phyloP scores from a whole-genome alignment of 2,888 invertebrate genomes.

The Sabatieria punctata region DNA sequence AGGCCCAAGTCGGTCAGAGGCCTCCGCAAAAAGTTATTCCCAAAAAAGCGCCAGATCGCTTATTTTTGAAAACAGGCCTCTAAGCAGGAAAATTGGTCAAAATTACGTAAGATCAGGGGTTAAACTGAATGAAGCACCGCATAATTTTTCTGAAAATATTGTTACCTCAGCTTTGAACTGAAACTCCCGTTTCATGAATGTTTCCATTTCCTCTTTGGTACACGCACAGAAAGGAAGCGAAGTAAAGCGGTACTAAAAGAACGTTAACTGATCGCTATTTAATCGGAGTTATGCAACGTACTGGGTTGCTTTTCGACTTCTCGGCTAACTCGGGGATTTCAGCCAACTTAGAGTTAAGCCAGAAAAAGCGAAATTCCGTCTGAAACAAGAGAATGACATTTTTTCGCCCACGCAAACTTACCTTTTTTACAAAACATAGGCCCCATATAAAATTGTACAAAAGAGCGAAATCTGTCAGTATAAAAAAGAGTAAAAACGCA shows the following conservation, averaged over 20 bases:
- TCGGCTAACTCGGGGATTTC: conserved; percentile 43
- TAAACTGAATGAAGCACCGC: background rate
- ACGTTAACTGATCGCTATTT: background rate
- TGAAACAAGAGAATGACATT: conserved; percentile 37
- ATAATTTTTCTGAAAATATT: background rate
- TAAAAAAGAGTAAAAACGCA: conserved; percentile 33
- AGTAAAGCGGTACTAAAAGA: background rate
- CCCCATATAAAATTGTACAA: conserved; percentile 6
- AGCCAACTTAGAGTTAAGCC: conserved; percentile 54
- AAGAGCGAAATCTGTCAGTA: conserved; percentile 10
- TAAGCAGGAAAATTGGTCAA: too few species aligned
- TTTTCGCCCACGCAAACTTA: conserved; percentile 1
- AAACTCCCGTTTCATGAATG: conserved; percentile 1
- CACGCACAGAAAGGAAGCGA: conserved; percentile 2
- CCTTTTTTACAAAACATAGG: background rate
- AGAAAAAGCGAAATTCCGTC: conserved; percentile 67
- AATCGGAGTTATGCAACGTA: background rate
- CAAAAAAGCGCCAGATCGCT: too few species aligned
- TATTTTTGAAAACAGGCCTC: too few species aligned
- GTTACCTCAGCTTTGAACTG: conserved; percentile 6
- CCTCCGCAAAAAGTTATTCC: too few species aligned
- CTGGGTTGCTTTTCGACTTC: conserved; percentile 16
- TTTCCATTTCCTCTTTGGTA: background rate
- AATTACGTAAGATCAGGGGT: too few species aligned
- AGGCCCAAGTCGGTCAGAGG: too few species aligned